These are phyloP conservation scores for Pammene fasciana DNA, from an alignment of 2,888 invertebrate genomes.

Conservation along the genomic window DNA sequence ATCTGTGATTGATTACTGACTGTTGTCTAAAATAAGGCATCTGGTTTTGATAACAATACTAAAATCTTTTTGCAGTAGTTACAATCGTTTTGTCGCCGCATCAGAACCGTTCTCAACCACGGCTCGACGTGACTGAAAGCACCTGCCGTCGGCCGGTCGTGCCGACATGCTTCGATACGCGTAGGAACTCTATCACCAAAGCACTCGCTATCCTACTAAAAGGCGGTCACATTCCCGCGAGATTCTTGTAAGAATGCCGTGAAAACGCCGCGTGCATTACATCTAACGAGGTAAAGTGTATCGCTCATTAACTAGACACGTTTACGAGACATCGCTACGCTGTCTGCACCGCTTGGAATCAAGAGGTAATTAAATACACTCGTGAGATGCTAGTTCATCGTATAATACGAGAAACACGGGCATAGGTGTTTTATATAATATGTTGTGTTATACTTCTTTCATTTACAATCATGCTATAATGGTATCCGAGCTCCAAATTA, in stretches of 20 bases:
- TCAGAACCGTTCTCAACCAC: conserved; percentile 58
- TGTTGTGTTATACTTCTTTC: too few species aligned
- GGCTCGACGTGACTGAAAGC: conserved; percentile 66
- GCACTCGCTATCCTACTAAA: conserved; percentile 46
- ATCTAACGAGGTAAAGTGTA: conserved; percentile 15
- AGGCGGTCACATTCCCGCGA: conserved; percentile 4
- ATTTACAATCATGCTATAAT: too few species aligned
- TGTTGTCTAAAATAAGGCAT: neutral
- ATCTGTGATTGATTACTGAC: conserved; percentile 6
- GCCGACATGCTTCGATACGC: conserved; percentile 60
- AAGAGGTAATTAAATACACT: neutral
- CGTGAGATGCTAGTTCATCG: neutral
- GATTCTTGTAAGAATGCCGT: conserved; percentile 20
- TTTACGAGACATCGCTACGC: conserved; percentile 1
- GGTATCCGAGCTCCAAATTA: too few species aligned
- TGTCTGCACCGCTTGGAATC: neutral
- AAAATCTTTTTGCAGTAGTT: conserved; percentile 5
- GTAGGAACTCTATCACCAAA: conserved; percentile 49
- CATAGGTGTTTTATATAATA: too few species aligned
- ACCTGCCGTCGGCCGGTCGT: conserved; percentile 63
- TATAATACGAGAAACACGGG: too few species aligned
- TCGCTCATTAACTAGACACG: conserved; percentile 23
- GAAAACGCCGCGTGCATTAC: conserved; percentile 46
- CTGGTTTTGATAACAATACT: neutral
- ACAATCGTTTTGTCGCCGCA: conserved; percentile 40